phyloP scores from a whole-genome alignment of 1,140 invertebrate species.

The Camponotus pennsylvanicus region DNA sequence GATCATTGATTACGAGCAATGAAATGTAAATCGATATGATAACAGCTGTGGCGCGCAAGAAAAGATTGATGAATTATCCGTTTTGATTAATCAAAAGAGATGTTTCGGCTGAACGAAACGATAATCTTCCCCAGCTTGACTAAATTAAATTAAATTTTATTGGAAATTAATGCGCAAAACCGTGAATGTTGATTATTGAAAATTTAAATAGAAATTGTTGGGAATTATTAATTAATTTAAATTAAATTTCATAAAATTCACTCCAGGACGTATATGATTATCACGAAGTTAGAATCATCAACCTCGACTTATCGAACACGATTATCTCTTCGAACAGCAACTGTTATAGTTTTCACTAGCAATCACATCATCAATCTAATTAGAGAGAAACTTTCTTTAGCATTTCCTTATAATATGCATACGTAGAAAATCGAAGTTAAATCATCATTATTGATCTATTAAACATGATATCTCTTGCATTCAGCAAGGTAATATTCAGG shows the following conservation, averaged over 20 bases:
- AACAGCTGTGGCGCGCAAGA: neutral
- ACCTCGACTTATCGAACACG: neutral
- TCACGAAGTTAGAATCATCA: neutral
- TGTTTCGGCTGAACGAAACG: no score
- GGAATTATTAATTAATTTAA: neutral
- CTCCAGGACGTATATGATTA: neutral
- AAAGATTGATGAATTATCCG: slow-evolving; percentile 22
- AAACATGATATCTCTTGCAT: no score
- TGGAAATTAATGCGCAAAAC: neutral
- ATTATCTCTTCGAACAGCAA: neutral
- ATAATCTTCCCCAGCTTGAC: neutral
- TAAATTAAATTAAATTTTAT: neutral
- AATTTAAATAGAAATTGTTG: neutral
- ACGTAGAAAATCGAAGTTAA: neutral
- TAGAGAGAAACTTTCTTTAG: no score
- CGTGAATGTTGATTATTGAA: no score
- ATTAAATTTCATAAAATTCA: neutral
- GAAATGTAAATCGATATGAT: neutral
- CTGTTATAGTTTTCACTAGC: neutral
- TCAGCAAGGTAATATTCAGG: neutral
- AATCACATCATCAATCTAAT: no score
- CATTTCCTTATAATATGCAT: no score
- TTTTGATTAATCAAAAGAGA: slow-evolving; percentile 2
- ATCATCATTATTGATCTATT: no score
- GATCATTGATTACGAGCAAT: slow-evolving; percentile 14